Conservation (phyloP, 2,888 invertebrate species). For the Orchesella flavescens region DNA sequence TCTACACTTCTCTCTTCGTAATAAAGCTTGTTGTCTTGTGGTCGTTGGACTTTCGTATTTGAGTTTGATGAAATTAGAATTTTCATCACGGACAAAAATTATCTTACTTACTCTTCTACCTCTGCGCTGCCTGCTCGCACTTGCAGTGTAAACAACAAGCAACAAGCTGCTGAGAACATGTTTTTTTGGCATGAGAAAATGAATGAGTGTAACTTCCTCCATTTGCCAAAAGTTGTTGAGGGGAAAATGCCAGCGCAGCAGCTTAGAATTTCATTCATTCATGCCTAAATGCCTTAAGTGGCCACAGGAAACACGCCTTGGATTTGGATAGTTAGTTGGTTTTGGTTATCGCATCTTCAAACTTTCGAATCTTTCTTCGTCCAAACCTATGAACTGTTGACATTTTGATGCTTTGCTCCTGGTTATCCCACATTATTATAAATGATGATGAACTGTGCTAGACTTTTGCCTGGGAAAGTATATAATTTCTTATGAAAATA, state of each 20-base stretch:
- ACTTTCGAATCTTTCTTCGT: slow-evolving; percentile 11
- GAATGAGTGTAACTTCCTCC: slow-evolving; percentile 8
- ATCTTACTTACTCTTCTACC: too few relatives aligned
- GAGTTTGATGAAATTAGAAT: neutral
- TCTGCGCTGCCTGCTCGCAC: neutral
- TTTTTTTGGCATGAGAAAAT: too few relatives aligned
- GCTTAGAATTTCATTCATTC: neutral
- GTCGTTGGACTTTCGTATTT: slow-evolving; percentile 5
- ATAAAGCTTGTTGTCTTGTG: neutral
- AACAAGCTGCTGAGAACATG: too few relatives aligned
- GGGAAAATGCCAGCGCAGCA: neutral
- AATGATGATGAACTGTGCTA: too few relatives aligned
- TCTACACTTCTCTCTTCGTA: too few relatives aligned
- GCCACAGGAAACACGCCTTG: slow-evolving; percentile 36
- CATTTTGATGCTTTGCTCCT: slow-evolving; percentile 2
- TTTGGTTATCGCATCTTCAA: neutral
- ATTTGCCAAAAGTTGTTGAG: neutral
- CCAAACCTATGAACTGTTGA: neutral
- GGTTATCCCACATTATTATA: neutral
- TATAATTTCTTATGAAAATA: too few relatives aligned
- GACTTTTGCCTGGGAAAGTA: too few relatives aligned
- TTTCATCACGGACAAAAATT: slow-evolving; percentile 21
- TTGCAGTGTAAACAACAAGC: too few relatives aligned
- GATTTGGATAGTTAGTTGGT: neutral
- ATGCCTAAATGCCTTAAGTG: neutral